Conservation (phyloP, 2,888 invertebrate genomes). For the Tetheella fluctuosa region DNA sequence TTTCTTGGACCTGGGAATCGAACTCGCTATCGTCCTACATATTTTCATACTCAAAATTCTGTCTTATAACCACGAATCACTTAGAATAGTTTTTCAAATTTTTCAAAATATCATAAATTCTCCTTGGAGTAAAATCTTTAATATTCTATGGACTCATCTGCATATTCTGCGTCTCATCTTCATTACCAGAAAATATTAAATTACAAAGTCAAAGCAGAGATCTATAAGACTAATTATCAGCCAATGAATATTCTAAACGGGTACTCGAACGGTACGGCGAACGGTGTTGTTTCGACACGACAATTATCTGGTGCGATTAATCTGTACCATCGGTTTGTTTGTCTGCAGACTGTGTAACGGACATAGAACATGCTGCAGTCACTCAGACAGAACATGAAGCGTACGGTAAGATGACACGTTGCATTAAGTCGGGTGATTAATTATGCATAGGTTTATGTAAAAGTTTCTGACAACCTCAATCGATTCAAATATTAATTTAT, state of each 20-base stretch:
- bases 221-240: not conserved
- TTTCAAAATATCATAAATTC: not conserved
- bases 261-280: not conserved
- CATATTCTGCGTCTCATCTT: not conserved
- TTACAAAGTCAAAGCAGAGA: not conserved
- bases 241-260: slow-evolving; percentile 1
- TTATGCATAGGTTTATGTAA: too few relatives aligned
- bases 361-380: not conserved
- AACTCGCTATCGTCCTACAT: too few relatives aligned
- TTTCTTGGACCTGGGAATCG: too few relatives aligned
- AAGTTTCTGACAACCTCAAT: too few relatives aligned
- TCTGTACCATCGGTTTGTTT: not conserved
- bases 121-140: too few relatives aligned
- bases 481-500: too few relatives aligned
- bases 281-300: slow-evolving; percentile 5
- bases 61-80: too few relatives aligned
- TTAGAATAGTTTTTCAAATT: too few relatives aligned
- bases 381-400: not conserved
- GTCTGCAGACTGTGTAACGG: not conserved
- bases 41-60: too few relatives aligned
- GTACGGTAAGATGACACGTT: not conserved
- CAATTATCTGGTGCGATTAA: slow-evolving; percentile 4
- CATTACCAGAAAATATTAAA: not conserved
- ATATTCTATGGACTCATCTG: not conserved
- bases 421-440: too few relatives aligned